Evolutionary conservation across 1,140 invertebrate genomes (phyloP), one percentile per base, ranked within the genome.

Genomic region (Sesamia nonagrioides): DNA sequence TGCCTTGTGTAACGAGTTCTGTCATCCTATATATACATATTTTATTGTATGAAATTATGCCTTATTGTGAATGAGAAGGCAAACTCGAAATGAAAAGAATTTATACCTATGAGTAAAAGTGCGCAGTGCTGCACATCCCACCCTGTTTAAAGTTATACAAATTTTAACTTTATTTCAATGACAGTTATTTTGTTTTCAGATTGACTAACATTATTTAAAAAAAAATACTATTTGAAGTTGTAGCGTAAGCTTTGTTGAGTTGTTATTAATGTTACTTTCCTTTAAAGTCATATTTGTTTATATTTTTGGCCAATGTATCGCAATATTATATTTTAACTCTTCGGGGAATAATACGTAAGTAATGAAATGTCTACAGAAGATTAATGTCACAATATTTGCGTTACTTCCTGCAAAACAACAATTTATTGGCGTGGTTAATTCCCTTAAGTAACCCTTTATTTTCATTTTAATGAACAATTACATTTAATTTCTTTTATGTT

Each of bases 401-500:
- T 37, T 1, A 27, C 13, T 45, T 15, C 3, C 9, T 5, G 5
- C 9, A 1, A 48, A 45, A 66, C 6, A 27, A 48, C 18, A 68
- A 48, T 4, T 15, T 17, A 6, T 27, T 48, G 63, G 15, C 42
- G 42, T 15, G 15, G 21, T 68, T 68, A 68, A 68, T 68, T 48
- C n/a, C 40, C 63, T 6, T 6, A 68, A 68, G 40, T 68, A 48
- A 68, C 42, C 35, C 61, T 66, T 48, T 48, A 68, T 18, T 42
- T 13, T 17, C 17, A 27, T 37, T 5, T n/a, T 27, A 18, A 48
- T 4, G 60, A 27, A 68, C 48, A 27, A 68, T 68, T 68, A 68
- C 17, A 15, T 58, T 15, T 33, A 17, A 2, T 8, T 21, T 21
- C 4, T 18, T 6, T 17, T 7, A n/a, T 52, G 6, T 17, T 18